These are phyloP conservation scores for Anas acuta DNA, from an alignment of 2,797 vertebrate species.

Conservation along the genomic window DNA sequence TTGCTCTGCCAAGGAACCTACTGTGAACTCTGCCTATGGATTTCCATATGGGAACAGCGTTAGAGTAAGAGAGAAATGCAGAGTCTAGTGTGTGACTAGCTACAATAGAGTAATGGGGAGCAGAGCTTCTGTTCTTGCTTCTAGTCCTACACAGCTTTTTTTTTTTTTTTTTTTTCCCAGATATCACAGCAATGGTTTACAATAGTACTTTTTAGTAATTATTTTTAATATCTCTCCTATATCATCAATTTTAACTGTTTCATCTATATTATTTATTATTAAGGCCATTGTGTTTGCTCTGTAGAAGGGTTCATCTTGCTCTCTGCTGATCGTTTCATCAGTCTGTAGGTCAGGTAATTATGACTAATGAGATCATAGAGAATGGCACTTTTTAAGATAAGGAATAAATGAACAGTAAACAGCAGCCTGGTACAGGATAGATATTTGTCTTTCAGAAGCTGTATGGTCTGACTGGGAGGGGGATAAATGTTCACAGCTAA, in stretches of 20 bases:
- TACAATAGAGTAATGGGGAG: background rate
- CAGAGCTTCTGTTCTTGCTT: background rate
- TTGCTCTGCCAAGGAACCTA: background rate
- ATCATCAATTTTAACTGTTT: background rate
- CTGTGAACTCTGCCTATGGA: background rate
- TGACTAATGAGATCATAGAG: background rate
- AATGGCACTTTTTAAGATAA: background rate
- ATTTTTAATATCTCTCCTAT: background rate
- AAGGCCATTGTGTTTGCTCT: background rate
- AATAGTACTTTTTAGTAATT: background rate
- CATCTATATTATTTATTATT: background rate
- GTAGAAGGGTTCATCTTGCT: background rate
- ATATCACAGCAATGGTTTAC: background rate
- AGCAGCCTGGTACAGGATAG: background rate
- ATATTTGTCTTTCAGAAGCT: background rate
- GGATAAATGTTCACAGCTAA: background rate
- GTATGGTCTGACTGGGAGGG: background rate
- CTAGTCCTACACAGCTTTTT: background rate
- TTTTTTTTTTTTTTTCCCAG: background rate
- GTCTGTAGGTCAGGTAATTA: background rate
- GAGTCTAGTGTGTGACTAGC: background rate
- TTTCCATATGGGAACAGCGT: background rate
- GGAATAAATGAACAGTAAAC: background rate
- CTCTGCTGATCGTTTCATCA: background rate
- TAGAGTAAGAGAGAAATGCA: background rate